These are phyloP conservation scores for Mellivora capensis DNA, from an alignment of 2,113 vertebrate genomes.

Conservation along the genomic window DNA sequence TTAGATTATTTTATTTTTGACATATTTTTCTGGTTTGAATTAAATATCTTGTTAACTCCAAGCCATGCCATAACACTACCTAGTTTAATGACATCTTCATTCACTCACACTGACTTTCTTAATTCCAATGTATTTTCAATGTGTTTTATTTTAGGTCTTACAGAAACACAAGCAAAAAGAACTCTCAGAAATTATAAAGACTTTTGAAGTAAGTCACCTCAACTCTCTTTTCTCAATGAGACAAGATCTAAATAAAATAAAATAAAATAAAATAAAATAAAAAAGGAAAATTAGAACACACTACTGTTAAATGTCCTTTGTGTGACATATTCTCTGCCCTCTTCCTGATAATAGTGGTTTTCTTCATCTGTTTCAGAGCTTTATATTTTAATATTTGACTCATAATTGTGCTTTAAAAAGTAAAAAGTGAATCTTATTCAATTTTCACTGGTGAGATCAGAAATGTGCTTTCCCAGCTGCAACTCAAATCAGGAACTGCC, in stretches of 20 bases:
- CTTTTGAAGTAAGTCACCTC: not conserved
- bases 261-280: not conserved
- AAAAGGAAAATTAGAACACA: not conserved
- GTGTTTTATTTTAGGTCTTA: not conserved
- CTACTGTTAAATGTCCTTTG: not conserved
- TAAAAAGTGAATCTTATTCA: not conserved
- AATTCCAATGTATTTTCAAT: not conserved
- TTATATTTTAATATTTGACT: not conserved
- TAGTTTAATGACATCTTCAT: not conserved
- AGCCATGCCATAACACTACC: not conserved
- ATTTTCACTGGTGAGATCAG: not conserved
- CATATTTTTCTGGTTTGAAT: not conserved
- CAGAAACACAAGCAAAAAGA: slow-evolving; percentile 24
- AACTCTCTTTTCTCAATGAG: not conserved
- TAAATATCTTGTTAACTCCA: not conserved
- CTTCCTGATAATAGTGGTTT: not conserved
- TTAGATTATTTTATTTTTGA: not conserved
- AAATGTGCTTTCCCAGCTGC: not conserved
- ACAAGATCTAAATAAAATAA: not conserved
- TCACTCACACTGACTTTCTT: slow-evolving; percentile 3
- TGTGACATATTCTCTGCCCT: not conserved
- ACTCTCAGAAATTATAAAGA: not conserved
- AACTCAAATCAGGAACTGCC: not conserved
- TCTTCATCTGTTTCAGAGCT: not conserved
- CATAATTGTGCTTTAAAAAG: not conserved